These are phyloP conservation scores for Cotesia chilonis DNA, from an alignment of 1,140 invertebrate species.

Conservation along the genomic window DNA sequence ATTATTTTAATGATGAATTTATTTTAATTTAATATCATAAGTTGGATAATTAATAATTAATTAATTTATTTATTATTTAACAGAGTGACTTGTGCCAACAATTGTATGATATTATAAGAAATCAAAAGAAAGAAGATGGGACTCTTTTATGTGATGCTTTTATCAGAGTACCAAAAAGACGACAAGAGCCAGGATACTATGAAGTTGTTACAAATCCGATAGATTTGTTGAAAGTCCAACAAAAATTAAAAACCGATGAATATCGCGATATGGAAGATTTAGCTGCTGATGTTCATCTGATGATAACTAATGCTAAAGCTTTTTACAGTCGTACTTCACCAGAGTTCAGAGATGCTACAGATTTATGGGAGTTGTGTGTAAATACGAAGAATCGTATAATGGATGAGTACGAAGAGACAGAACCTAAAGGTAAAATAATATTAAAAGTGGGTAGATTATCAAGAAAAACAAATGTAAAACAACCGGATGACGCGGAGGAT, in stretches of 20 bases:
- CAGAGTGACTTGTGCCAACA: slow-evolving; percentile 89
- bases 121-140: slow-evolving; percentile 92
- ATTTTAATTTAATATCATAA: slow-evolving; percentile 1
- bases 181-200: slow-evolving; percentile 90
- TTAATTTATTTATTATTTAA: slow-evolving; percentile 48
- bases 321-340: slow-evolving; percentile 88
- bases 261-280: slow-evolving; percentile 91
- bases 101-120: slow-evolving; percentile 89
- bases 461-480: slow-evolving; percentile 61
- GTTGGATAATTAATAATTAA: not conserved
- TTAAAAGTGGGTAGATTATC: slow-evolving; percentile 68
- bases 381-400: slow-evolving; percentile 65
- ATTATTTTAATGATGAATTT: slow-evolving; percentile 22
- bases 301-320: slow-evolving; percentile 90
- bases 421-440: slow-evolving; percentile 70
- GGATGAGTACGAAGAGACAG: slow-evolving; percentile 65
- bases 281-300: slow-evolving; percentile 83
- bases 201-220: slow-evolving; percentile 93
- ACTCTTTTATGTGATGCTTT: slow-evolving; percentile 91
- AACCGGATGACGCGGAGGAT: slow-evolving; percentile 68
- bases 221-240: slow-evolving; percentile 92
- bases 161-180: slow-evolving; percentile 90
- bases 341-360: slow-evolving; percentile 91
- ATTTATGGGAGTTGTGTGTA: slow-evolving; percentile 86
- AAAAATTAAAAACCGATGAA: slow-evolving; percentile 95